phyloP scores from a whole-genome alignment of 2,113 vertebrate genomes.

The Pachypanchax playfairii region DNA sequence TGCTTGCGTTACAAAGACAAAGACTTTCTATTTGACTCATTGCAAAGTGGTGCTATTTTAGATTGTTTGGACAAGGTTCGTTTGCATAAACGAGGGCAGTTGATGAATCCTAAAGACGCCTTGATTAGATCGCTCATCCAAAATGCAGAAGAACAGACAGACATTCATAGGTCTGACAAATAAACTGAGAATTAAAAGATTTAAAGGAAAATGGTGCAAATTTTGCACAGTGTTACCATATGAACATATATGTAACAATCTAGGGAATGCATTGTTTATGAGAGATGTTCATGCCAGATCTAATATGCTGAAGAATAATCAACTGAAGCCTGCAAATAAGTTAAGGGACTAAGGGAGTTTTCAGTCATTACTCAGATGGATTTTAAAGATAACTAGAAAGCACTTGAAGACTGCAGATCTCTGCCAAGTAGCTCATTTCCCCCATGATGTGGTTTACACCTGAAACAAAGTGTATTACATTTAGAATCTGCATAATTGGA shows the following conservation, averaged over 20 bases:
- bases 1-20: constrained; percentile 36
- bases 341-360: constrained; percentile 22
- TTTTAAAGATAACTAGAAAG: constrained; percentile 41
- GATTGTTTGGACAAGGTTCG: constrained; percentile 47
- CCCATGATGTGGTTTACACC: no score
- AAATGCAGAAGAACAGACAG: constrained; percentile 48
- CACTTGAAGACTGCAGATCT: no score
- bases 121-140: constrained; percentile 52
- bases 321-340: constrained; percentile 40
- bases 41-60: constrained; percentile 36
- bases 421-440: no score
- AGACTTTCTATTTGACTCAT: constrained; percentile 17
- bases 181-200: constrained; percentile 26
- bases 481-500: no score
- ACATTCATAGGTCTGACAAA: constrained; percentile 40
- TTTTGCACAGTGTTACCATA: constrained; percentile 1
- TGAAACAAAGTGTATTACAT: no score
- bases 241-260: constrained; percentile 29
- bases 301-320: constrained; percentile 27
- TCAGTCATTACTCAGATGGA: constrained; percentile 25
- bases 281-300: constrained; percentile 32
- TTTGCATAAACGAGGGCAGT: constrained; percentile 56
- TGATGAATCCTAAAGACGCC: constrained; percentile 62
- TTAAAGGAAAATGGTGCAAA: not conserved
- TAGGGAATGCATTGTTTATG: constrained; percentile 15